Evolutionary conservation across 2,113 vertebrate species (phyloP).

Genomic region (Clinocottus analis): DNA sequence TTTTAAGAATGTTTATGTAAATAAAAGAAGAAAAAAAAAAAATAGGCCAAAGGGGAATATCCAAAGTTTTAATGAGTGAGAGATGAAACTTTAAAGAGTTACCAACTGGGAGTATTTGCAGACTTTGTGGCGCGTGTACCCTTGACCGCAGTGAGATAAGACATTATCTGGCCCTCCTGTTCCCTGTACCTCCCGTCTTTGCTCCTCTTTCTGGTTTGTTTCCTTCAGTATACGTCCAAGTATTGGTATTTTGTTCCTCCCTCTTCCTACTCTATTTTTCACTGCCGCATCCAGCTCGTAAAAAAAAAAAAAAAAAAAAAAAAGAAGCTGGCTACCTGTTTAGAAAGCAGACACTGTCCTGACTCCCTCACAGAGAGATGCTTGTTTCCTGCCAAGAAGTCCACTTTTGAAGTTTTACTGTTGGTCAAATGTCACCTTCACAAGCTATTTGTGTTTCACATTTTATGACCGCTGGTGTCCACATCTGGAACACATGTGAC

Average conservation of each 20-base stretch:
- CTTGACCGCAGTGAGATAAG: slow-evolving; percentile 59
- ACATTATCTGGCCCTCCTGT: slow-evolving; percentile 36
- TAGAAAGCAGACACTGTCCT: slow-evolving; percentile 22
- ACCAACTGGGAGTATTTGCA: slow-evolving; percentile 50
- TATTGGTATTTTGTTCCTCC: slow-evolving; percentile 15
- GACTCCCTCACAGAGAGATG: slow-evolving; percentile 27
- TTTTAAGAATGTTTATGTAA: slow-evolving; percentile 64
- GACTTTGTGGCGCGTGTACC: slow-evolving; percentile 45
- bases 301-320: slow-evolving; percentile 45
- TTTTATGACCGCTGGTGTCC: slow-evolving; percentile 1
- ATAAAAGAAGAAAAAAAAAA: slow-evolving; percentile 61
- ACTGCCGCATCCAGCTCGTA: slow-evolving; percentile 31
- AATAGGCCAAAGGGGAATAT: slow-evolving; percentile 27
- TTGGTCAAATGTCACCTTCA: slow-evolving; percentile 35
- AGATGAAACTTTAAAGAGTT: slow-evolving; percentile 42
- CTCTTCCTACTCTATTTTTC: slow-evolving; percentile 43
- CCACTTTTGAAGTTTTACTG: slow-evolving; percentile 38
- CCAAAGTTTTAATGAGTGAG: slow-evolving; percentile 57
- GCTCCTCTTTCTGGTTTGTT: slow-evolving; percentile 55
- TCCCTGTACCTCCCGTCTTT: slow-evolving; percentile 35
- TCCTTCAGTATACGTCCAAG: slow-evolving; percentile 42
- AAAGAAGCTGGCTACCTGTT: slow-evolving; percentile 9
- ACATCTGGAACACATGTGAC: slow-evolving; percentile 15
- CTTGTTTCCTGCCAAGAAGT: slow-evolving; percentile 34
- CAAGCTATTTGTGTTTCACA: background rate